Base-by-base conservation (phyloP, 2,113 vertebrate genomes). In the Balaenoptera acutorostrata region DNA sequence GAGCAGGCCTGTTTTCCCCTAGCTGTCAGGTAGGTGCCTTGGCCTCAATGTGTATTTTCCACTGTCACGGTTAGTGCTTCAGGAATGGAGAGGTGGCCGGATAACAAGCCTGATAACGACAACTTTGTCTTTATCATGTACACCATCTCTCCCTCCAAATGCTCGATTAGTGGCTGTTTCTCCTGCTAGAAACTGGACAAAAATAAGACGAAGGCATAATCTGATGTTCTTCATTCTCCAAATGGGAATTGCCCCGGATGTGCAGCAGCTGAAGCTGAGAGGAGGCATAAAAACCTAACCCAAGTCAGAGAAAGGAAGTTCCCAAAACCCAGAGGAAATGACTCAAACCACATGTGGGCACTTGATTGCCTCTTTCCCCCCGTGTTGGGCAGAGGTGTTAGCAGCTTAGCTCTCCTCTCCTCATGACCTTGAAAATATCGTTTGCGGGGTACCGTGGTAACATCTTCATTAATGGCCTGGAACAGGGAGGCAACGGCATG, bases 391-490 rank as follows among this genome's bases (percentile, higher is more conserved):
- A 52, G 66, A 61, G 52, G 63, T 14, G 3, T 83, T 39, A 85
- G 86, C 89, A 36, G 21, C 39, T 55, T 21, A 68, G 90, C 6
- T n/a, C 78, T 71, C 72, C 27, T 93, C 74, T 91, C 78, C 92
- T 96, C 14, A 0, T 93, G 96, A 96, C 97, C 96, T 97, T 98
- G 96, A 86, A 96, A 95, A 95, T 88, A 88, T 64, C 82, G 59
- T 96, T 95, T 88, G 84, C 93, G 0, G 12, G 89, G 46, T 17
- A 31, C 92, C 66, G 89, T 74, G 66, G 21, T 98, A 98, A 98
- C 98, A 93, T 99, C 98, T 98, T 98, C 96, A 98, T 98, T 98
- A 99, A 98, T 97, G 98, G 98, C 98, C 98, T 85, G 95, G 97
- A 98, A 1, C 93, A 97, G 98, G 96, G 95, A 97, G 97, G 98